Base-by-base conservation (phyloP, 2,888 invertebrate genomes). In the Polyommatus icarus region DNA sequence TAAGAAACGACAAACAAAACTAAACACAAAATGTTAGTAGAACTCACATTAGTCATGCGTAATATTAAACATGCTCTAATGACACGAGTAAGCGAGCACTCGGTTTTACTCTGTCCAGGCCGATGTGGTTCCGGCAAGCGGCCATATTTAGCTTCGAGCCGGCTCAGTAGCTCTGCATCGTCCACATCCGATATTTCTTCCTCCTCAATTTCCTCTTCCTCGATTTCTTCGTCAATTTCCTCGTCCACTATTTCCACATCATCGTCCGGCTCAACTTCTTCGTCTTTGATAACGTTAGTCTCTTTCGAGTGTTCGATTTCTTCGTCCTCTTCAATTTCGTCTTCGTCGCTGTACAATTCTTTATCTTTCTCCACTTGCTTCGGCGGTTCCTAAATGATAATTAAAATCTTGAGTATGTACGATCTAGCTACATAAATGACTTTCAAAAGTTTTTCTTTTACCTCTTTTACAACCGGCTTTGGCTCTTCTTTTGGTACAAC, bases 81-180 rank as follows among this genome's bases (percentile, higher is more conserved):
- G 79, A 72, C 78, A 81, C 36, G 61, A 77, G 57, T 76, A 77
- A 76, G 77, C 73, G 73, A 76, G 78, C 57, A 72, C 77, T 46
- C 73, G 73, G 84, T 82, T 88, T 93, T 95, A 95, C 87, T 95
- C 89, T 83, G 88, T 90, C 93, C 86, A 85, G 95, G 85, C 85
- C 94, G 82, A 82, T 93, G 90, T 3, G 94, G 87, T 80, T 95
- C 95, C 15, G 95, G 95, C 77, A 97, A 88, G 81, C 96, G 95
- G 76, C 97, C 97, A 87, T 97, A 97, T 93, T 96, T 96, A 40
- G 95, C 96, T 86, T 97, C 97, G 78, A 97, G 89, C 81, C 96
- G 95, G 84, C 92, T 96, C 83, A 97, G 92, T 75, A 97, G 90
- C 80, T 97, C 96, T 7, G 95, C 95, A 85, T 97, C 97, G 84